These are phyloP conservation scores for Apis dorsata DNA, from an alignment of 1,140 invertebrate genomes.

Conservation along the genomic window DNA sequence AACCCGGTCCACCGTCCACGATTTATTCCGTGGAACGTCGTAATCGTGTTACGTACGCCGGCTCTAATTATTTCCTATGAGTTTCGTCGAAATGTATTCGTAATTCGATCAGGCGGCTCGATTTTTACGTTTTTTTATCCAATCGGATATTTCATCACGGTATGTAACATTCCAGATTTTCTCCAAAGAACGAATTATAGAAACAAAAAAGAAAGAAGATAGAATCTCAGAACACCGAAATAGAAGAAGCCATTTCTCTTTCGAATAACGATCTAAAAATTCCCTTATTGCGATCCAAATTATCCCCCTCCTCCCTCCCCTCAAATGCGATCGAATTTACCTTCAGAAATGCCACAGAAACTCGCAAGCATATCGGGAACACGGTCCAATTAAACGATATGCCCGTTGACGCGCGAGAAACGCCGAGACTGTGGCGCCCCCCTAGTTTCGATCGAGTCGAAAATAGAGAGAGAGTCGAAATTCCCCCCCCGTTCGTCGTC, in stretches of 20 bases:
- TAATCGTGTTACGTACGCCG: background rate
- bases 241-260: too few species aligned
- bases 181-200: too few species aligned
- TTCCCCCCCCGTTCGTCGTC: background rate
- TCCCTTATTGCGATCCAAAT: background rate
- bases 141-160: too few species aligned
- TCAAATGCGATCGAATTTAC: too few species aligned
- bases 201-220: too few species aligned
- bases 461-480: background rate
- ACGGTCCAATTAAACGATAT: slow-evolving; percentile 8
- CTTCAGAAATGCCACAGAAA: background rate
- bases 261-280: background rate
- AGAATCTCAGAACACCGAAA: too few species aligned
- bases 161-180: too few species aligned
- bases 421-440: too few species aligned
- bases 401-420: background rate
- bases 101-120: background rate
- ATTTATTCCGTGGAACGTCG: background rate
- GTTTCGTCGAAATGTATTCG: background rate
- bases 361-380: background rate
- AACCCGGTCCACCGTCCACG: background rate
- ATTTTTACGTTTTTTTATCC: background rate
- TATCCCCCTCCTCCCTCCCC: too few species aligned
- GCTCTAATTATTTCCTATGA: background rate
- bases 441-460: background rate